Conservation (phyloP, 2,797 vertebrate species). For the Nannoperca obscura region DNA sequence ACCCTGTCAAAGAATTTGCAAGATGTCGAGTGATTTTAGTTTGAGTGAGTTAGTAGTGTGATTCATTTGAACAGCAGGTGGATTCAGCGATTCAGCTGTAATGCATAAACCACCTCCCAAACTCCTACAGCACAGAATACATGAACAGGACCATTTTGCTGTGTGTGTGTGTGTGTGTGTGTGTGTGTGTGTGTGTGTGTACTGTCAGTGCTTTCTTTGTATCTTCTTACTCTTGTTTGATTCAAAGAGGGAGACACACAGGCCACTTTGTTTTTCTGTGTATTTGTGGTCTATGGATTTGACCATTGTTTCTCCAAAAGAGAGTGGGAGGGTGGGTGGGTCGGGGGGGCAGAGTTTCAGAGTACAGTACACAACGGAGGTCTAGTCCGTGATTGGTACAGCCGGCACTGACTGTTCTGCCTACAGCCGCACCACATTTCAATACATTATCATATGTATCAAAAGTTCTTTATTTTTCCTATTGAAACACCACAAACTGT, state of each 20-base stretch:
- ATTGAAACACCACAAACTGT: background rate
- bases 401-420: slow-evolving; percentile 68
- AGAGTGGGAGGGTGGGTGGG: slow-evolving; percentile 39
- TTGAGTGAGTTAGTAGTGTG: slow-evolving; percentile 7
- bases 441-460: slow-evolving; percentile 33
- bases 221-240: slow-evolving; percentile 61
- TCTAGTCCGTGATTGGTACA: slow-evolving; percentile 69
- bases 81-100: slow-evolving; percentile 40
- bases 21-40: background rate
- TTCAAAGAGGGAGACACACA: slow-evolving; percentile 69
- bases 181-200: slow-evolving; percentile 17
- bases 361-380: slow-evolving; percentile 77
- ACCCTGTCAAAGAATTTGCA: background rate
- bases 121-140: slow-evolving; percentile 55
- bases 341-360: slow-evolving; percentile 29
- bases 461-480: slow-evolving; percentile 22
- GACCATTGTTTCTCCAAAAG: slow-evolving; percentile 77
- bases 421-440: slow-evolving; percentile 31
- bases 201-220: slow-evolving; percentile 79
- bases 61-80: slow-evolving; percentile 43
- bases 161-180: slow-evolving; percentile 29
- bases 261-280: slow-evolving; percentile 78
- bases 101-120: slow-evolving; percentile 47
- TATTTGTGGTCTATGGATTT: slow-evolving; percentile 76
- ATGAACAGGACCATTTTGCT: slow-evolving; percentile 46